Percentiles rank a stretch among this genome's conserved stretches.
These are phyloP conservation scores for Aporophyla lueneburgensis DNA, from an alignment of 2,888 invertebrate species.

Conservation along the genomic window DNA sequence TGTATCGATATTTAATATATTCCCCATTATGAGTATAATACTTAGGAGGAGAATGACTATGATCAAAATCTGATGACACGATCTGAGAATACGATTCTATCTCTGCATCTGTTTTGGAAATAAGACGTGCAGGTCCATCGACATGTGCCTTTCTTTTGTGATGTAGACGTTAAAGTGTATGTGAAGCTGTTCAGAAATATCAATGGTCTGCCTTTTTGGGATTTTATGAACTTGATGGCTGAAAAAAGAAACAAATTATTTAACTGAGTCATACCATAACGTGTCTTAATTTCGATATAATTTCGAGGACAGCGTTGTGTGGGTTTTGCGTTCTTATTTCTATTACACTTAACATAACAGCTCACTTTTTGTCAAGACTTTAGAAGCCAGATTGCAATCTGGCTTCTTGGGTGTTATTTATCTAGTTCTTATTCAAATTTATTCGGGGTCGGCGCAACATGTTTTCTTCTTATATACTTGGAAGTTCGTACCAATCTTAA, in stretches of 20 bases:
- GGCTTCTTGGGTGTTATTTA: neutral
- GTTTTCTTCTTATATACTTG: neutral
- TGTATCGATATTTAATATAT: too few species aligned
- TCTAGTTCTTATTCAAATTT: neutral
- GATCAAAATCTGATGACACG: too few species aligned
- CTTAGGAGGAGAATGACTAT: too few species aligned
- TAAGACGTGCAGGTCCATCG: too few species aligned
- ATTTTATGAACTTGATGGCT: conserved; percentile 1
- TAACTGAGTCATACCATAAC: neutral
- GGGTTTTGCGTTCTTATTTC: neutral
- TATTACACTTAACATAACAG: neutral
- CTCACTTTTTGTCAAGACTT: neutral
- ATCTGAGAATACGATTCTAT: too few species aligned
- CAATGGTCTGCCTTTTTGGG: too few species aligned
- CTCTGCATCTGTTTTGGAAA: too few species aligned
- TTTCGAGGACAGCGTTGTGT: neutral
- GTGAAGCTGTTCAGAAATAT: conserved; percentile 15
- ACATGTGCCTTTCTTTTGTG: too few species aligned
- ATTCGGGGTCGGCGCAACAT: neutral
- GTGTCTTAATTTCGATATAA: neutral
- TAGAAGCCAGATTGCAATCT: neutral
- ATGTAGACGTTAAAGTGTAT: neutral
- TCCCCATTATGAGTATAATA: too few species aligned
- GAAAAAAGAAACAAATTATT: conserved; percentile 13
- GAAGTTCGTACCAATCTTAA: neutral